phyloP scores from a whole-genome alignment of 1,140 invertebrate genomes.

The roundworm (Caenorhabditis elegans) region DNA sequence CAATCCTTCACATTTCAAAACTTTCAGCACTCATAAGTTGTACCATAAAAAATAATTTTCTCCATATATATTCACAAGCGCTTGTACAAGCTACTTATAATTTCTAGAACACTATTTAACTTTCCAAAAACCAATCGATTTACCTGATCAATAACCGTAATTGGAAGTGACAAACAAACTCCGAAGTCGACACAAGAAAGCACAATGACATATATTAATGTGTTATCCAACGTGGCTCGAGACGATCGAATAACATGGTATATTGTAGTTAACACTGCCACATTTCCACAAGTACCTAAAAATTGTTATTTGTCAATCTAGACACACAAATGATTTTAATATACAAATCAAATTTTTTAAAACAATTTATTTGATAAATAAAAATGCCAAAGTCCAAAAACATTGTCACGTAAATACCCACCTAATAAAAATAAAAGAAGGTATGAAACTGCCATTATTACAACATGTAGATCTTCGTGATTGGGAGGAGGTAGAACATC shows the following conservation, averaged over 20 bases:
- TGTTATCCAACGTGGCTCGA: conserved; percentile 60
- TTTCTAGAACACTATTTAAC: too few relatives aligned
- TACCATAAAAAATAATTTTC: too few relatives aligned
- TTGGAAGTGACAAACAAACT: conserved; percentile 63
- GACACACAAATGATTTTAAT: too few relatives aligned
- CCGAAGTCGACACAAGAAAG: conserved; percentile 65
- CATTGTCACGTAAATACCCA: neutral
- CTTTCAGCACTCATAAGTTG: too few relatives aligned
- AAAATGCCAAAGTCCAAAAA: too few relatives aligned
- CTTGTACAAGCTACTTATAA: too few relatives aligned
- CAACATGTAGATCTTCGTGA: conserved; percentile 57
- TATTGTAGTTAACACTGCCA: conserved; percentile 65
- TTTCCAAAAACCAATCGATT: too few relatives aligned
- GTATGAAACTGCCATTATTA: conserved; percentile 64
- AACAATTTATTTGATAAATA: too few relatives aligned
- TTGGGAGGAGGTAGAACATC: conserved; percentile 65
- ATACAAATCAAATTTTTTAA: too few relatives aligned
- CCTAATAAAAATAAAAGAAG: conserved; percentile 62
- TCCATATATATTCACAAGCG: too few relatives aligned
- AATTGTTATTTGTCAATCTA: neutral
- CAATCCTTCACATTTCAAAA: too few relatives aligned
- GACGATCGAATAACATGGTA: conserved; percentile 60
- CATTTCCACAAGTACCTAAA: conserved; percentile 62
- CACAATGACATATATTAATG: conserved; percentile 63
- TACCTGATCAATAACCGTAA: conserved; percentile 65